phyloP scores from a whole-genome alignment of 2,797 vertebrate species.

The Malacoraja senta region DNA sequence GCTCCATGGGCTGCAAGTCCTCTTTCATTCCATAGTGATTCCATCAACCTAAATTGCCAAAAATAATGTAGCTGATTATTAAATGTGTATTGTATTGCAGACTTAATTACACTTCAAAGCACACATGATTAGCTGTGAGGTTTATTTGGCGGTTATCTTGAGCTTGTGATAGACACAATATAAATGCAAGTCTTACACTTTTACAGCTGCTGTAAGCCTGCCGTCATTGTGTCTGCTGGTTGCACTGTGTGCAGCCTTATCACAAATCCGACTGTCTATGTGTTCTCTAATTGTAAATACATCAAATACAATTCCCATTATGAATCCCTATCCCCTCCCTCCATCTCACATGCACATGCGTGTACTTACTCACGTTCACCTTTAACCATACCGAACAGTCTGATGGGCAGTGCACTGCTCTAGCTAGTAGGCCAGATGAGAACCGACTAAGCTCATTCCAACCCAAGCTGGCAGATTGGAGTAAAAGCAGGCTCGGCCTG shows the following conservation, averaged over 20 bases:
- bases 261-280: background rate
- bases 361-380: background rate
- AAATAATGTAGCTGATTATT: too few species aligned
- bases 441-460: conserved; percentile 21
- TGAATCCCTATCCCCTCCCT: background rate
- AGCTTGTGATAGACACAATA: too few species aligned
- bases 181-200: too few species aligned
- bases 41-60: too few species aligned
- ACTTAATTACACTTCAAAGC: too few species aligned
- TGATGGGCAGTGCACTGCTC: background rate
- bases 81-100: too few species aligned
- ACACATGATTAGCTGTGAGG: too few species aligned
- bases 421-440: conserved; percentile 19
- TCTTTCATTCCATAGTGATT: too few species aligned
- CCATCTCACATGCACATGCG: background rate
- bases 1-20: too few species aligned
- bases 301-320: background rate
- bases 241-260: background rate
- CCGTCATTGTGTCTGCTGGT: background rate
- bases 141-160: too few species aligned
- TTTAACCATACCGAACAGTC: background rate
- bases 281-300: background rate
- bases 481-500: conserved; percentile 23
- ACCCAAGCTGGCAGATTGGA: conserved; percentile 33
- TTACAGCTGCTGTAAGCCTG: background rate